Conservation (phyloP, 2,797 vertebrate species). For the Sebastes diaconus region DNA sequence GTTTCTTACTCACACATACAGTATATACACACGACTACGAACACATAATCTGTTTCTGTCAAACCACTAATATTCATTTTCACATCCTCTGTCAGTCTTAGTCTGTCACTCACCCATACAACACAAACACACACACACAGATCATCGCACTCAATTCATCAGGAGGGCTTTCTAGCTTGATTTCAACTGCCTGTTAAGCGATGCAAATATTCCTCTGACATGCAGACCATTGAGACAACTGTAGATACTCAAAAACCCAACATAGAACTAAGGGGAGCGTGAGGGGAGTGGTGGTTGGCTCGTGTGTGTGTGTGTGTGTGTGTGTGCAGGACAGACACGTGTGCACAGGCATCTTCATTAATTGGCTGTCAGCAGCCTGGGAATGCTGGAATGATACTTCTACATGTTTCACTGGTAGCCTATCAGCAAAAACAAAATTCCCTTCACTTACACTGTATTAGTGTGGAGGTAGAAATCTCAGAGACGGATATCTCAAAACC, state of each 20-base stretch:
- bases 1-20: background rate
- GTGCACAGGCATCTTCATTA: background rate
- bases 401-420: background rate
- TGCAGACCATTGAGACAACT: slow-evolving; percentile 27
- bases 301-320: background rate
- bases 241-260: slow-evolving; percentile 17
- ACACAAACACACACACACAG: background rate
- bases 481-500: background rate
- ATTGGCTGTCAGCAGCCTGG: background rate
- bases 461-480: background rate
- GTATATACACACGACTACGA: background rate
- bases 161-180: slow-evolving; percentile 22
- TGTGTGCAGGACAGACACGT: background rate
- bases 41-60: slow-evolving; percentile 14
- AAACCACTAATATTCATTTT: slow-evolving; percentile 9
- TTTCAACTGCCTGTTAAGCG: slow-evolving; percentile 44
- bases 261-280: background rate
- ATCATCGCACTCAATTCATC: slow-evolving; percentile 21
- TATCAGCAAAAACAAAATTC: background rate
- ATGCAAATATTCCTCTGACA: slow-evolving; percentile 46
- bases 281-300: background rate
- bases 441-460: background rate
- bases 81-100: slow-evolving; percentile 8
- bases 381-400: background rate
- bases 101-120: slow-evolving; percentile 9